Evolutionary conservation across 2,113 vertebrate species (phyloP).

Genomic region (Melanerpes formicivorus): DNA sequence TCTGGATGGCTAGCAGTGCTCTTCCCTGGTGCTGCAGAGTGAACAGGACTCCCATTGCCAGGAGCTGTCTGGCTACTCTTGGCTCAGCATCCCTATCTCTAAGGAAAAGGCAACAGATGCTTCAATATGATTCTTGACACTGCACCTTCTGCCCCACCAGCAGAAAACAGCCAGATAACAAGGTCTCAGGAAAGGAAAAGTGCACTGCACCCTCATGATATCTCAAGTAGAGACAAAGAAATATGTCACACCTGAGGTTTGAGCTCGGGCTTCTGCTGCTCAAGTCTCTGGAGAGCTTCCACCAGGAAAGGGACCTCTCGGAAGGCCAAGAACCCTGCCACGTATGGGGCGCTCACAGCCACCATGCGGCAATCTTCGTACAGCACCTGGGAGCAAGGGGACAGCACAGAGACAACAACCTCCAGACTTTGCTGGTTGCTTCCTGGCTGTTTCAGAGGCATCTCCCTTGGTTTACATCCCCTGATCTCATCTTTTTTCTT

Average conservation of each 20-base stretch:
- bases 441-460: neutral
- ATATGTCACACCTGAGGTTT: slow-evolving; percentile 83
- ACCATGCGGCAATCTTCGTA: slow-evolving; percentile 90
- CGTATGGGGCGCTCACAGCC: slow-evolving; percentile 82
- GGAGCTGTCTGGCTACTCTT: neutral
- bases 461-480: neutral
- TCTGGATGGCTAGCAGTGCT: neutral
- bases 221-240: fast-evolving
- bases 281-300: slow-evolving; percentile 82
- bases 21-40: neutral
- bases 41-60: fast-evolving
- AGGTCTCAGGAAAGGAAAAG: fast-evolving
- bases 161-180: neutral
- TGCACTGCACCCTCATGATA: neutral
- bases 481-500: neutral
- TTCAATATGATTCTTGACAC: neutral
- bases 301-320: slow-evolving; percentile 87
- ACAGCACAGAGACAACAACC: neutral
- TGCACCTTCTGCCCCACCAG: fast-evolving
- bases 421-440: neutral
- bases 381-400: slow-evolving; percentile 77
- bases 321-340: slow-evolving; percentile 92
- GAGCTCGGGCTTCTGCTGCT: slow-evolving; percentile 72
- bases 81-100: neutral
- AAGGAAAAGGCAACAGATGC: neutral